These are phyloP conservation scores for Biston stratarius DNA, from an alignment of 2,888 invertebrate species.

Conservation along the genomic window DNA sequence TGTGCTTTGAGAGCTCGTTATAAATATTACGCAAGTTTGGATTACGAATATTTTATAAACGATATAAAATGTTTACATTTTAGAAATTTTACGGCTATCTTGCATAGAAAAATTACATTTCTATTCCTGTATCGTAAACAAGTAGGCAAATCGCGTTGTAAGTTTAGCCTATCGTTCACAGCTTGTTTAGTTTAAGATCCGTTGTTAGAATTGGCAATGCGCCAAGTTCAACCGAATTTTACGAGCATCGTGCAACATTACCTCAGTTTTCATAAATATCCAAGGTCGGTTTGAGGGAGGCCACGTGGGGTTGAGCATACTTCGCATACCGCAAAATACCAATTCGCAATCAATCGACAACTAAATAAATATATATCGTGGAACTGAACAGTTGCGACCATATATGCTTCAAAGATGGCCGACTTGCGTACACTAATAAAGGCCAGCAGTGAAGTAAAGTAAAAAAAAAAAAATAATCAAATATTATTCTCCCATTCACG, in stretches of 20 bases:
- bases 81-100: slow-evolving; percentile 16
- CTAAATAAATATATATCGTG: no score
- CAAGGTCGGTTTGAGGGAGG: slow-evolving; percentile 65
- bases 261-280: slow-evolving; percentile 83
- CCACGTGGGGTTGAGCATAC: slow-evolving; percentile 56
- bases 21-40: slow-evolving; percentile 11
- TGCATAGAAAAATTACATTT: slow-evolving; percentile 35
- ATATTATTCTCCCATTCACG: no score
- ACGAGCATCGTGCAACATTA: slow-evolving; percentile 80
- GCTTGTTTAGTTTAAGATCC: slow-evolving; percentile 70
- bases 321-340: slow-evolving; percentile 25
- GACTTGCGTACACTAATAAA: no score
- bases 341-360: not conserved
- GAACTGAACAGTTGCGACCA: not conserved
- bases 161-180: slow-evolving; percentile 66
- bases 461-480: no score
- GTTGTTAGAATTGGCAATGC: slow-evolving; percentile 69
- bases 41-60: slow-evolving; percentile 10
- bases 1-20: slow-evolving; percentile 16
- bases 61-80: slow-evolving; percentile 18
- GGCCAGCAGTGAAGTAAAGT: no score
- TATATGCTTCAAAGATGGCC: not conserved
- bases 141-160: slow-evolving; percentile 50
- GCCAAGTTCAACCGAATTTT: slow-evolving; percentile 78
- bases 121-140: slow-evolving; percentile 42